A percentile compares a stretch with the other conserved stretches of the same genome.
Evolutionary conservation across 2,888 invertebrate species (phyloP).

Genomic region (Tipula confusa): DNA sequence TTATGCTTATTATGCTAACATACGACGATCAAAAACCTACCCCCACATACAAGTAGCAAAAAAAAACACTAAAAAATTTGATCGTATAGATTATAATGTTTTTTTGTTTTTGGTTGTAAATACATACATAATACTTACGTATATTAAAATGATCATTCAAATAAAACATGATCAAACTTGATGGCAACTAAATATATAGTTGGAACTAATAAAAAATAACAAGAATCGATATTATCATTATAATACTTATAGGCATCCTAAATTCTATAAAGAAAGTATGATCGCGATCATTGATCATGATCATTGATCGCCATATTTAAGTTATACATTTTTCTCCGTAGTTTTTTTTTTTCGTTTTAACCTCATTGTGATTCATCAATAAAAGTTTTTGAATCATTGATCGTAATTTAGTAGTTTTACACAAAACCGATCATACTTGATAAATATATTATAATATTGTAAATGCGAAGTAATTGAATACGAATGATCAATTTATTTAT

Average conservation of each 20-base stretch:
- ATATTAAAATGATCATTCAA: background rate
- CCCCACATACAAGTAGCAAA: background rate
- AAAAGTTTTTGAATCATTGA: background rate
- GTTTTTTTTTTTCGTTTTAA: background rate
- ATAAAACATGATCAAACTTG: background rate
- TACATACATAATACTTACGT: background rate
- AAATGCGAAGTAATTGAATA: background rate
- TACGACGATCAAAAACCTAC: background rate
- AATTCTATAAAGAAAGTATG: background rate
- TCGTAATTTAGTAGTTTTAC: background rate
- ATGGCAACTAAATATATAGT: background rate
- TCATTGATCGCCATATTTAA: background rate
- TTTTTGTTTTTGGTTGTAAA: background rate
- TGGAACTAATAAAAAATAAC: background rate
- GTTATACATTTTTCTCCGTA: background rate
- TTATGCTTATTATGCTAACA: background rate
- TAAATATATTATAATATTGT: too few relatives aligned
- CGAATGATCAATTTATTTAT: background rate
- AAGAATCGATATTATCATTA: background rate
- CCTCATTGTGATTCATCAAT: background rate
- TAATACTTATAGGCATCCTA: background rate
- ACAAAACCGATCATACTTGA: background rate
- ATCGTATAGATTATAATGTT: background rate
- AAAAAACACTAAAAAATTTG: background rate
- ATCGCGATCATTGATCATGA: background rate